These are phyloP conservation scores for Troides aeacus DNA, from an alignment of 2,888 invertebrate genomes.

Conservation along the genomic window DNA sequence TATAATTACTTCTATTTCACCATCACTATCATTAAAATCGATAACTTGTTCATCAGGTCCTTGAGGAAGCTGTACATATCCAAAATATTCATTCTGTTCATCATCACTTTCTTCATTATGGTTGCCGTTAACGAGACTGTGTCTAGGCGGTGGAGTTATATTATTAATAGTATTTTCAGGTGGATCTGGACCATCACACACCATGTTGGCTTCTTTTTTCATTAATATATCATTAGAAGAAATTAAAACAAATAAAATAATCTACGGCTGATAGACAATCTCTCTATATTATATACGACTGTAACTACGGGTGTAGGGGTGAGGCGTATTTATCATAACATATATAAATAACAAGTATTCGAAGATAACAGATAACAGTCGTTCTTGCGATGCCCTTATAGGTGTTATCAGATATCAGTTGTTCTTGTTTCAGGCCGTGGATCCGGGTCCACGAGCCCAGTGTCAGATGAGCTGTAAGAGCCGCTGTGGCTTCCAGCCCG, in stretches of 20 bases:
- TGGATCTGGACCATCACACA: slow-evolving; percentile 72
- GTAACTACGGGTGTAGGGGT: no score
- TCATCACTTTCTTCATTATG: slow-evolving; percentile 74
- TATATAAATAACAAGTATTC: no score
- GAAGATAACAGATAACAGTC: no score
- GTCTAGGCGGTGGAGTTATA: slow-evolving; percentile 62
- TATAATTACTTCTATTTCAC: slow-evolving; percentile 45
- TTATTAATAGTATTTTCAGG: slow-evolving; percentile 69
- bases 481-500: no score
- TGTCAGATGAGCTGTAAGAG: no score
- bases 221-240: background rate
- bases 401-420: no score
- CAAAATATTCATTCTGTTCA: slow-evolving; percentile 72
- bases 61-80: slow-evolving; percentile 77
- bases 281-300: no score
- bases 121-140: slow-evolving; percentile 58
- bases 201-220: slow-evolving; percentile 47
- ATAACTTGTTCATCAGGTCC: slow-evolving; percentile 59
- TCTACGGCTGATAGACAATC: background rate
- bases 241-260: background rate
- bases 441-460: no score
- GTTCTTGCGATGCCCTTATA: no score
- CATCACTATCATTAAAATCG: slow-evolving; percentile 59
- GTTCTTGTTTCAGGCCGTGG: no score
- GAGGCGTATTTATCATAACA: no score